Evolutionary conservation across 2,797 vertebrate species (phyloP).

Genomic region (Garrulus glandarius): DNA sequence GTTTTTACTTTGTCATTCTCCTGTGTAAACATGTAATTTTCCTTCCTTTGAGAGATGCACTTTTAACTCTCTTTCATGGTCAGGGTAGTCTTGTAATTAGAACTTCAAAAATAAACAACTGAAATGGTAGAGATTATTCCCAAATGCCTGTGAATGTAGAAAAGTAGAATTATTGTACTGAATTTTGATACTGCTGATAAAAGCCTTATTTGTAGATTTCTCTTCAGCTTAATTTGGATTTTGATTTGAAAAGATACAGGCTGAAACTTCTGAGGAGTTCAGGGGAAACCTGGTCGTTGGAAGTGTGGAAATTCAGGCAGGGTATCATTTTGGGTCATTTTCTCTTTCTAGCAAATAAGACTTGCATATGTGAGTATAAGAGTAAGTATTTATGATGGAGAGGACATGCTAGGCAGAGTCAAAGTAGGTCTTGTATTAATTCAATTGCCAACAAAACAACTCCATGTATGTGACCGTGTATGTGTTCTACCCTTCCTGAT

Average conservation of each 20-base stretch:
- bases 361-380: neutral
- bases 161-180: neutral
- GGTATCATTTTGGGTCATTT: neutral
- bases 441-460: neutral
- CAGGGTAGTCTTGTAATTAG: neutral
- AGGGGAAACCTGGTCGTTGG: neutral
- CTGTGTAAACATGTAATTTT: neutral
- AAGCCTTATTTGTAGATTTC: neutral
- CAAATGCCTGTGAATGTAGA: neutral
- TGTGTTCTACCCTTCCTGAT: rapidly evolving
- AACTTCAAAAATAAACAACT: neutral
- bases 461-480: rapidly evolving
- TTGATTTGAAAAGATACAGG: neutral
- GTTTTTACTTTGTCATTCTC: neutral
- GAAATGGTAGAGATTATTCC: neutral
- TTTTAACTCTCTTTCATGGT: neutral
- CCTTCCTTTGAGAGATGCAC: neutral
- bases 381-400: neutral
- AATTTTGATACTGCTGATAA: neutral
- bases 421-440: neutral
- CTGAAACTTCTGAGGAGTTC: neutral
- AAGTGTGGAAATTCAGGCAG: neutral
- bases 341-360: neutral
- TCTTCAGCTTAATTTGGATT: neutral
- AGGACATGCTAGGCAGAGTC: neutral